Conservation (phyloP, 2,888 invertebrate species). For the Nowickia ferox region DNA sequence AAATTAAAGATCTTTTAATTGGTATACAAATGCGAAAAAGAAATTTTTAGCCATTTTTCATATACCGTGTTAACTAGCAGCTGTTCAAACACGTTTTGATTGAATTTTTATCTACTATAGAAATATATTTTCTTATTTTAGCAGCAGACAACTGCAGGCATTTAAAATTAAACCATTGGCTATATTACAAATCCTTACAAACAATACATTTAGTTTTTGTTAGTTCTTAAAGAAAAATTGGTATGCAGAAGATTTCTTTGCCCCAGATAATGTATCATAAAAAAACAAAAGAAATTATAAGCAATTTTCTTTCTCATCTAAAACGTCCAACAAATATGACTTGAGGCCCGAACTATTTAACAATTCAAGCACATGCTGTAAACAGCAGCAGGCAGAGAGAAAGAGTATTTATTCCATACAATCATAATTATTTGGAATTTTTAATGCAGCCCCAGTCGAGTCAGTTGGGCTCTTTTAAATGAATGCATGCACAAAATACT, state of each 20-base stretch:
- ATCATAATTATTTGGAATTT: constrained; percentile 30
- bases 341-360: constrained; percentile 19
- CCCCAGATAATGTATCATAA: neutral
- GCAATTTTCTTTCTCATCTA: neutral
- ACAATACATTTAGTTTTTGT: too few relatives aligned
- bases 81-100: too few relatives aligned
- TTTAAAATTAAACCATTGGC: too few relatives aligned
- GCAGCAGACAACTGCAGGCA: too few relatives aligned
- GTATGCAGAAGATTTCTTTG: neutral
- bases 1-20: too few relatives aligned
- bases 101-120: too few relatives aligned
- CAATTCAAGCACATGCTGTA: constrained; percentile 24
- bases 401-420: neutral
- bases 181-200: too few relatives aligned
- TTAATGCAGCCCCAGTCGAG: constrained; percentile 5
- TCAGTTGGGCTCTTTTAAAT: neutral
- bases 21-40: too few relatives aligned
- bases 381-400: neutral
- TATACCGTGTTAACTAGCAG: too few relatives aligned
- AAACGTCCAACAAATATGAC: constrained; percentile 26
- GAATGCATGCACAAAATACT: constrained; percentile 24
- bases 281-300: constrained; percentile 44
- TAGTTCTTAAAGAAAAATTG: too few relatives aligned
- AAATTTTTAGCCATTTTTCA: too few relatives aligned
- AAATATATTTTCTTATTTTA: too few relatives aligned